Conservation (phyloP, 2,888 invertebrate genomes). For the Fragum whitleyi region DNA sequence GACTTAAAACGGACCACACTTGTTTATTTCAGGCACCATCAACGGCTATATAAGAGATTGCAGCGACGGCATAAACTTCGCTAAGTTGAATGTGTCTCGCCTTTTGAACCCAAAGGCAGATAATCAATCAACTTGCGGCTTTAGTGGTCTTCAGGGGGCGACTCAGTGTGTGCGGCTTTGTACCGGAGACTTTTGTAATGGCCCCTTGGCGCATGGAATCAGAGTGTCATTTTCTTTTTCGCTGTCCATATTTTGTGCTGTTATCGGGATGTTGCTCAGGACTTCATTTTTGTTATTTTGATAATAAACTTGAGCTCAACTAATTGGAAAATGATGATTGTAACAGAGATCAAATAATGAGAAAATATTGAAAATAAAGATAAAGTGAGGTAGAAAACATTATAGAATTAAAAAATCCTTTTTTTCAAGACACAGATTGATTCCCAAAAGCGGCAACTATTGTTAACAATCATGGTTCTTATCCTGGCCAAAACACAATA, state of each 20-base stretch:
- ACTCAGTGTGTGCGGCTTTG: conserved; percentile 51
- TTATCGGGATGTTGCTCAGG: background rate
- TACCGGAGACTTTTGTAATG: conserved; percentile 56
- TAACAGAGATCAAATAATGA: too few relatives aligned
- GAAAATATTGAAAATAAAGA: too few relatives aligned
- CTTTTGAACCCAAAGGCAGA: conserved; percentile 16
- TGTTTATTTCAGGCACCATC: conserved; percentile 36
- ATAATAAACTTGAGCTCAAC: too few relatives aligned
- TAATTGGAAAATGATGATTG: too few relatives aligned
- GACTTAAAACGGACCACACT: too few relatives aligned
- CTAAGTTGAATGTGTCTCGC: conserved; percentile 34
- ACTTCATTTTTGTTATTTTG: too few relatives aligned
- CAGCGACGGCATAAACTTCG: conserved; percentile 42
- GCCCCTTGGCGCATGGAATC: conserved; percentile 29
- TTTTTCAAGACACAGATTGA: too few relatives aligned
- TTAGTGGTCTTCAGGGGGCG: conserved; percentile 35
- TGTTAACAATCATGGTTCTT: too few relatives aligned
- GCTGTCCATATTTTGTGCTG: background rate
- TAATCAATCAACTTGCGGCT: conserved; percentile 53
- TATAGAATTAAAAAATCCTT: too few relatives aligned
- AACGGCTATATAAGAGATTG: conserved; percentile 55
- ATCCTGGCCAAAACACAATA: too few relatives aligned
- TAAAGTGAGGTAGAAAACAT: too few relatives aligned
- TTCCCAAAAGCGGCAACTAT: too few relatives aligned
- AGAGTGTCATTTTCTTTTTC: background rate